Percentiles rank a stretch among this genome's conserved stretches.
These are phyloP conservation scores for Phodopus roborovskii DNA, from an alignment of 2,113 vertebrate genomes.

Conservation along the genomic window DNA sequence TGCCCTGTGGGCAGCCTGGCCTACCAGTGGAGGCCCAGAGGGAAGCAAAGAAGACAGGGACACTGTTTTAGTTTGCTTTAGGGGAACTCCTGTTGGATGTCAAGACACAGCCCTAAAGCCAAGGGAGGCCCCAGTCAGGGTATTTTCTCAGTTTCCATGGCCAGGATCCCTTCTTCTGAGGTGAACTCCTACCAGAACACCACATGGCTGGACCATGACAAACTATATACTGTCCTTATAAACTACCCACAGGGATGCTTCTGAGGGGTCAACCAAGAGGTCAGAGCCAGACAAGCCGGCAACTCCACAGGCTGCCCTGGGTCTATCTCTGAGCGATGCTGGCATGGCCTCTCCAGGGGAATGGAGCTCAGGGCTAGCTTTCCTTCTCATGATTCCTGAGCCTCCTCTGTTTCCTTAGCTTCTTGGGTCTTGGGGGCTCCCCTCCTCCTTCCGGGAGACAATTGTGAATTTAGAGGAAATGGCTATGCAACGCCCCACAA, in stretches of 20 bases:
- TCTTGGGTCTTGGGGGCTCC: background rate
- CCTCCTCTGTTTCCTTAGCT: background rate
- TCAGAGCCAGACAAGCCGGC: rapidly evolving
- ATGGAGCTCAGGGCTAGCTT: rapidly evolving
- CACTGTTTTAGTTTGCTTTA: background rate
- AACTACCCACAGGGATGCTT: background rate
- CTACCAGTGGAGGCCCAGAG: rapidly evolving
- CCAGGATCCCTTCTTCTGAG: background rate
- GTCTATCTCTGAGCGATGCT: rapidly evolving
- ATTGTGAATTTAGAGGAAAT: background rate
- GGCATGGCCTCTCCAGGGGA: background rate
- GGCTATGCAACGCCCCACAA: background rate
- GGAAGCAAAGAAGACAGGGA: background rate
- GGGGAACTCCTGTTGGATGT: background rate
- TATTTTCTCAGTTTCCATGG: background rate
- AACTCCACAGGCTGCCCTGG: rapidly evolving
- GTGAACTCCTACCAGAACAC: background rate
- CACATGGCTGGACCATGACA: background rate
- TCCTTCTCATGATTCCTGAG: background rate
- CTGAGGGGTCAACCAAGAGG: background rate
- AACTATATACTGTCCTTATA: background rate
- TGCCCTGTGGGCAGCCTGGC: background rate
- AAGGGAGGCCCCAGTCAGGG: too few species aligned
- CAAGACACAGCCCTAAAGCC: background rate
- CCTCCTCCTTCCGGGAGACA: background rate